Evolutionary conservation across 2,113 vertebrate genomes (phyloP), one percentile per base, ranked within the genome.

Genomic region (Anoura caudifer): DNA sequence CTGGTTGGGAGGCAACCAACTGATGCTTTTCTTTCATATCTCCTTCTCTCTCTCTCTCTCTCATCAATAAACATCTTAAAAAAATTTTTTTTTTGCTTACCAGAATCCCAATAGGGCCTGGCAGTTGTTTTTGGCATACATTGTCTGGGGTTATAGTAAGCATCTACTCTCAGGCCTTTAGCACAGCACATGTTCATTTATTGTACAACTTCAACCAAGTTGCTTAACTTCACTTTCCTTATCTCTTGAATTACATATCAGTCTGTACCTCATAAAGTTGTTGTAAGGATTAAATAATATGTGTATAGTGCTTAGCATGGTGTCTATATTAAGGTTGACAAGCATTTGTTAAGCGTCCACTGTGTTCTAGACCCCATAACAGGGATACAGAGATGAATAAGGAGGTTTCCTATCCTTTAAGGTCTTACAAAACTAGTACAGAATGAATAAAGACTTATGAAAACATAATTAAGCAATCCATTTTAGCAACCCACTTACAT

Each of bases 161-260:
- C 47, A 84, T 92, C 63, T 91, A 69, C 72, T 86, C 47, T 89
- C 80, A 79, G 61, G 31, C 43, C 50, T 87, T 80, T 72, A 91
- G n/a, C 28, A 87, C 33, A 91, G 56, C 77, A 92, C 38, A 45
- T 20, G 4, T 80, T 92, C 91, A 81, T 95, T 61, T 22, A 45
- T 61, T 87, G 50, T 41, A 90, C 80, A 92, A 82, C 22, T 97
- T 90, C 45, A 50, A 96, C 50, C 41, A 95, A 95, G 45, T 90
- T 87, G 91, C 38, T 89, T 91, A 84, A 79, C 63, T 7, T 96
- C 33, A 90, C 20, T 89, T 93, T 96, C 11, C 36, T 94, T 95
- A 52, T 87, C 28, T 96, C 47, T 93, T 72, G 82, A 94, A 87
- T 38, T 94, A 56, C 17, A 3, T 52, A 33, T 95, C 41, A 76